phyloP scores from a whole-genome alignment of 2,797 vertebrate genomes.

The Poeciliopsis presidionis region DNA sequence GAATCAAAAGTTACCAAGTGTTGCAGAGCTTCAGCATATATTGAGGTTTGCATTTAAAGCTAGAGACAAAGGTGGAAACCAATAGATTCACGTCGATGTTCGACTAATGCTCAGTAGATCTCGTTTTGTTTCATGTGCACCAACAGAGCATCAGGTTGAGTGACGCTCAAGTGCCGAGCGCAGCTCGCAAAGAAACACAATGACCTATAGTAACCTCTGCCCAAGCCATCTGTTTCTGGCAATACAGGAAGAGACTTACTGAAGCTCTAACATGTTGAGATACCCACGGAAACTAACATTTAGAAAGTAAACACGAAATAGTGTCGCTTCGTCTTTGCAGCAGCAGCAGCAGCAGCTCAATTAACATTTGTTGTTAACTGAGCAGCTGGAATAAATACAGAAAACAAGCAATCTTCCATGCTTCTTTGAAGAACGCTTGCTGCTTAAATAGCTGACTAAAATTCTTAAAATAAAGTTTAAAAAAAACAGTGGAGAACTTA shows the following conservation, averaged over 20 bases:
- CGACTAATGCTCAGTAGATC: neutral
- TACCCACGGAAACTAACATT: neutral
- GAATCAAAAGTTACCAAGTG: neutral
- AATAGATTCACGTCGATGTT: neutral
- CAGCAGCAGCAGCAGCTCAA: neutral
- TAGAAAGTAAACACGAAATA: neutral
- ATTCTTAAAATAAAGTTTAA: neutral
- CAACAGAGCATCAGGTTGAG: constrained; percentile 32
- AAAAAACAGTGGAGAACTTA: neutral
- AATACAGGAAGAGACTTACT: constrained; percentile 34
- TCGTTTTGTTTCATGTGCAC: neutral
- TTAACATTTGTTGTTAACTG: neutral
- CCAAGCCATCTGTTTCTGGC: constrained; percentile 45
- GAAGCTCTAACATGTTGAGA: constrained; percentile 3
- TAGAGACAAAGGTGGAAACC: neutral
- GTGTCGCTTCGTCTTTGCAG: constrained; percentile 5
- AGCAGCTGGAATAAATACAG: neutral
- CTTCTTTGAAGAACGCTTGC: neutral
- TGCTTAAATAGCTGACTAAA: neutral
- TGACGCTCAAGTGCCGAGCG: neutral
- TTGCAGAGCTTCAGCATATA: neutral
- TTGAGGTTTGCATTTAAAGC: neutral
- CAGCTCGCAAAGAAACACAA: constrained; percentile 6
- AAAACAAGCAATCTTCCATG: neutral
- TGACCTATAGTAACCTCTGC: constrained; percentile 83